Evolutionary conservation across 2,797 vertebrate species (phyloP), one percentile per base, ranked within the genome.

Genomic region (Oceanodroma leucorhoa): DNA sequence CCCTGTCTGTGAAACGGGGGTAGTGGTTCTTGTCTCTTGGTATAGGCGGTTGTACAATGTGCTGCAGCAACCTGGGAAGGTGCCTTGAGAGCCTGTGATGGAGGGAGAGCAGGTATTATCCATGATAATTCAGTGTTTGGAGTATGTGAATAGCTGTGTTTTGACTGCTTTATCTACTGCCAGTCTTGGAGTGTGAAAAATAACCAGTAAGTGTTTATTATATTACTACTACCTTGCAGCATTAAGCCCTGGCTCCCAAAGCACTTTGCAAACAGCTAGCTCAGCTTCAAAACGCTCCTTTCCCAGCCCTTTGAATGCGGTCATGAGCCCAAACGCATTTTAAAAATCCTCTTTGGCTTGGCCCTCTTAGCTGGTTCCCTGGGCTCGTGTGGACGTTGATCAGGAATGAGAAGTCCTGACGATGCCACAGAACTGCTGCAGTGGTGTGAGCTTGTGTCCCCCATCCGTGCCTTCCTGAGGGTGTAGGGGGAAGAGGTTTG

Each of bases 391-490:
- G 32, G 48, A 26, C 26, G 1, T n/a, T 23, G 78, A 8, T 51
- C 36, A 27, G 54, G 40, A 83, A 30, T 4, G 40, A 60, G 72
- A 66, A 58, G 67, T 41, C 57, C 54, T 51, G 77, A 19, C 0
- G 4, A 9, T 64, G 43, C 40, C 53, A 18, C 1, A 2, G 70
- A 75, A 9, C 32, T 34, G 72, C 32, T 48, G 62, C 81, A 54
- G 20, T 11, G 32, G 8, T 24, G 45, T 26, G 41, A 84, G 48
- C 41, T 36, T 14, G 2, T 10, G 43, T 57, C 54, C 57, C 53
- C 27, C 0, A 3, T 46, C 64, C 0, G 0, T 36, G 23, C 66
- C 72, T 53, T 64, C 50, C 38, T 21, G 30, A 55, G 48, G 43
- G 36, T 13, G 29, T 13, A 41, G 41, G 6, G 22, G n/a, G 22